Conservation (phyloP, 2,888 invertebrate species). For the Electrophaes corylata region DNA sequence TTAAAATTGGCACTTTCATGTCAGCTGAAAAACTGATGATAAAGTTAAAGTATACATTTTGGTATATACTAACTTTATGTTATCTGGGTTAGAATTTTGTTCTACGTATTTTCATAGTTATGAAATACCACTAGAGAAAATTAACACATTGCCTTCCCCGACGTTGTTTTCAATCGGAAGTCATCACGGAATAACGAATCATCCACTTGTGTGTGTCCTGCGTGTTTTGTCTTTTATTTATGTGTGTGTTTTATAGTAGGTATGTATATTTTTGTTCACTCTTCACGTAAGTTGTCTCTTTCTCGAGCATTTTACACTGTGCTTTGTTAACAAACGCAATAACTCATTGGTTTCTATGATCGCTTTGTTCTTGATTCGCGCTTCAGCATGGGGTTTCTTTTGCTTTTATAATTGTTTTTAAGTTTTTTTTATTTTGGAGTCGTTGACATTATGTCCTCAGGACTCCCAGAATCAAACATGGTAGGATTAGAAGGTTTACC, state of each 20-base stretch:
- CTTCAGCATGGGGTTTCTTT: conserved; percentile 50
- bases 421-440: conserved; percentile 51
- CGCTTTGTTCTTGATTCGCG: conserved; percentile 38
- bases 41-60: no score
- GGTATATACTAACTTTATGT: no score
- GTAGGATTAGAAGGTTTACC: conserved; percentile 10
- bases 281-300: conserved; percentile 32
- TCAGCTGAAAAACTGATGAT: no score
- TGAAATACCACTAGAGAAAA: background rate
- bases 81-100: background rate
- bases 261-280: conserved; percentile 18
- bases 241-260: conserved; percentile 17
- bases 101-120: background rate
- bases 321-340: conserved; percentile 40
- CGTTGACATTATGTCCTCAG: conserved; percentile 77
- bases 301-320: conserved; percentile 24
- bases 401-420: conserved; percentile 37
- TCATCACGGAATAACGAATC: conserved; percentile 37
- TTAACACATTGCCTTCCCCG: conserved; percentile 30
- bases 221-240: conserved; percentile 28
- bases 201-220: conserved; percentile 38
- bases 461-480: conserved; percentile 57
- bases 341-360: conserved; percentile 35
- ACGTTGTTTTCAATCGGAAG: conserved; percentile 18
- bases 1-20: no score